Conservation (phyloP, 1,140 invertebrate species). For the Ctenoplectra terminalis region DNA sequence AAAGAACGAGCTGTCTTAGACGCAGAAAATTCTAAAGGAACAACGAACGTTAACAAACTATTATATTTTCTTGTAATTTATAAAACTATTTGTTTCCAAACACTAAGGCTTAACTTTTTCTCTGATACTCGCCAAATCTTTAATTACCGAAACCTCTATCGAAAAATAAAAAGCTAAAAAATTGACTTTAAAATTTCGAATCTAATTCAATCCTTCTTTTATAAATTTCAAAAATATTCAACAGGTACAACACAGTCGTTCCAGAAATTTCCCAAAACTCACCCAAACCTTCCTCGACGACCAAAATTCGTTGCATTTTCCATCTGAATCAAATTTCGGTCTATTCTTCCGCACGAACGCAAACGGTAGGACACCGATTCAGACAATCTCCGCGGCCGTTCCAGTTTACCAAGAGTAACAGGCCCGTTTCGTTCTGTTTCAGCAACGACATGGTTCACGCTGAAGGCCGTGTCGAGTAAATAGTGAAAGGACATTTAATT, state of each 20-base stretch:
- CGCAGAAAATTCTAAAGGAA: background rate
- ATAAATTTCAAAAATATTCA: no score
- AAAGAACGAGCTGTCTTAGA: background rate
- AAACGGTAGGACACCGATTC: background rate
- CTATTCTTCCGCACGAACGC: background rate
- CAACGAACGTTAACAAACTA: background rate
- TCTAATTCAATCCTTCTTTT: no score
- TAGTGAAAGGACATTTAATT: conserved; percentile 36
- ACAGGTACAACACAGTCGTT: no score
- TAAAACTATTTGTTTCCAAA: background rate
- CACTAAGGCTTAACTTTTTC: background rate
- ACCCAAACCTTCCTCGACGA: no score
- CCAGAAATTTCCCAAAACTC: background rate
- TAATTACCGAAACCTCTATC: background rate
- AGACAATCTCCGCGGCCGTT: background rate
- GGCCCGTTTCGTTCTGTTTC: background rate
- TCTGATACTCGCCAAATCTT: background rate
- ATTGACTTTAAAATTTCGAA: no score
- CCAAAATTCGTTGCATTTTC: background rate
- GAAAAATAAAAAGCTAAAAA: no score
- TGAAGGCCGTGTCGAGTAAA: background rate
- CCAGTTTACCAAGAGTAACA: background rate
- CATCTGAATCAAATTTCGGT: background rate
- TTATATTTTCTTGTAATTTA: background rate
- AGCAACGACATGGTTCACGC: background rate